These are phyloP conservation scores for Calameuta idolon DNA, from an alignment of 2,888 invertebrate genomes.

Conservation along the genomic window DNA sequence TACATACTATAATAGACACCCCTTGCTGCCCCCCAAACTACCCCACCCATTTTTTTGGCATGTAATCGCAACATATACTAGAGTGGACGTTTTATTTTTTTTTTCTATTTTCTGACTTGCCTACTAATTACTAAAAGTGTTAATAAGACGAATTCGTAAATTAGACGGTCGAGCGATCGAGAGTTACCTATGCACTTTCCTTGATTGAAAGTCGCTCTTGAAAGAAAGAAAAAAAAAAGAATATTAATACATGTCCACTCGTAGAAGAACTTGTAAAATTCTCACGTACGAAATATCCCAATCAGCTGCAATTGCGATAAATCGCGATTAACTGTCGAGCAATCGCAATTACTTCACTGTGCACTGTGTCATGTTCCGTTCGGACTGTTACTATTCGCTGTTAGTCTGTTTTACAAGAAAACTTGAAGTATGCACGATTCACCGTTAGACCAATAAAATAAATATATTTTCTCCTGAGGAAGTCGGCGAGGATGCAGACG, in stretches of 20 bases:
- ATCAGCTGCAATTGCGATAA: neutral
- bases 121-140: slow-evolving; percentile 22
- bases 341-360: neutral
- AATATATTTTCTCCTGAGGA: no score
- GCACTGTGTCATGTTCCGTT: neutral
- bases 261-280: neutral
- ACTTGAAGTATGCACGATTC: neutral
- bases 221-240: neutral
- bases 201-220: neutral
- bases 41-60: slow-evolving; percentile 39
- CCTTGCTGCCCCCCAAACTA: slow-evolving; percentile 14
- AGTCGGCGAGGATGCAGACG: neutral
- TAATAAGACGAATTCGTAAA: neutral
- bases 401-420: neutral
- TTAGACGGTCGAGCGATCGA: neutral
- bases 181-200: neutral
- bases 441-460: neutral
- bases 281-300: neutral
- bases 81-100: slow-evolving; percentile 35
- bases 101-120: neutral
- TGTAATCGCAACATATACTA: slow-evolving; percentile 48
- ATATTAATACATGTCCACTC: neutral
- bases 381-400: neutral
- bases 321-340: neutral
- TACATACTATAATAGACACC: slow-evolving; percentile 27